Conservation (phyloP, 2,797 vertebrate species). For the Darevskia mixta region DNA sequence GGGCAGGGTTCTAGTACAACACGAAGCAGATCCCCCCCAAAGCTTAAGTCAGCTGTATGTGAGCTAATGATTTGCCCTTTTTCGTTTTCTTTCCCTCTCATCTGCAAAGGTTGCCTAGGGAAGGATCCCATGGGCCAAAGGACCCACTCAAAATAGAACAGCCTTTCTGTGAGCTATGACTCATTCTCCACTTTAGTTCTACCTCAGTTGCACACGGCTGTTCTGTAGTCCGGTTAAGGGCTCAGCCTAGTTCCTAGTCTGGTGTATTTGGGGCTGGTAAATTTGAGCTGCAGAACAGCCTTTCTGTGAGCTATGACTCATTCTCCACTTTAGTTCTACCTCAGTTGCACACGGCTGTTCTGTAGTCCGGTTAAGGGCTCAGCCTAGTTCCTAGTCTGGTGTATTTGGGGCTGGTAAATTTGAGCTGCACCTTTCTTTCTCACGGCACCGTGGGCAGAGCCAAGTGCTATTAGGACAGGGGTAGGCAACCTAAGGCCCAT, state of each 20-base stretch:
- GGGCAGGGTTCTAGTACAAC: not conserved
- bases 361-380: not conserved
- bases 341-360: not conserved
- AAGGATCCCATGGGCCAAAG: conserved; percentile 9
- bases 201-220: not conserved
- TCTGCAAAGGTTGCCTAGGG: not conserved
- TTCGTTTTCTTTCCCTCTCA: not conserved
- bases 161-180: conserved; percentile 12
- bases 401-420: not conserved
- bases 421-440: not conserved
- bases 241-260: not conserved
- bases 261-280: not conserved
- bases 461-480: not conserved
- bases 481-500: too few relatives aligned
- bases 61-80: not conserved
- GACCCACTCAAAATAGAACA: conserved; percentile 33
- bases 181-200: not conserved
- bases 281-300: not conserved
- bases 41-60: not conserved
- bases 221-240: too few relatives aligned
- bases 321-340: not conserved
- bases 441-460: too few relatives aligned
- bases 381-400: too few relatives aligned
- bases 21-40: not conserved
- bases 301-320: conserved; percentile 21